Evolutionary conservation across 1,140 invertebrate genomes (phyloP), one percentile per base, ranked within the genome.

Genomic region (Rhopalosiphum padi): DNA sequence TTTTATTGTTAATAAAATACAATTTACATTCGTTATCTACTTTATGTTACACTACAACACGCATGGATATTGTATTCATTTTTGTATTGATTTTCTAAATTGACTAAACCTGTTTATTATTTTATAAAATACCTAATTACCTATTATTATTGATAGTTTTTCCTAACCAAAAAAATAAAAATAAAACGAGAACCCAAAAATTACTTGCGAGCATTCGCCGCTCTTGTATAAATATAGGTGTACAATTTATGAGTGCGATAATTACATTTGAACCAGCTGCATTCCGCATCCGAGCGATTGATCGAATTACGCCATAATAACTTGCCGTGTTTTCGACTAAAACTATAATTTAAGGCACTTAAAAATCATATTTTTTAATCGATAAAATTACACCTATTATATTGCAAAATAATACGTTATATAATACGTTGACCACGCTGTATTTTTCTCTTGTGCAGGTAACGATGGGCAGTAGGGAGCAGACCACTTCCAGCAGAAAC

Each of bases 341-440:
- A 77, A 7, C 30, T 77, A 77, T 77, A 77, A 77, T 77, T 77
- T 77, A 77, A 77, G 30, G n/a, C 15, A 77, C 30, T 77, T 18
- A 77, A 77, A 77, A 77, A n/a, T 77, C 60, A n/a, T 77, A 18
- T 18, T 77, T 68, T 77, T 77, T 77, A 77, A 77, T 77, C 60
- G 60, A 77, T 77, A n/a, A n/a, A n/a, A 77, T 77, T 77, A 77
- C 60, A 77, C 60, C 60, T 77, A 77, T 77, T n/a, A 77, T n/a
- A 1, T 77, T 77, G 60, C 60, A 15, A 77, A 51, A 51, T 51
- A 51, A 77, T 77, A 77, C 30, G n/a, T 77, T 21, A n/a, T 77
- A 77, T 68, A 68, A 68, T n/a, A 77, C n/a, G 30, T 18, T 11
- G 60, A 77, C 60, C 15, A 18, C 15, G 60, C 30, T n/a, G 30